Percentiles rank a stretch among this genome's conserved stretches.
These are phyloP conservation scores for Eira barbara DNA, from an alignment of 2,113 vertebrate genomes.

Conservation along the genomic window DNA sequence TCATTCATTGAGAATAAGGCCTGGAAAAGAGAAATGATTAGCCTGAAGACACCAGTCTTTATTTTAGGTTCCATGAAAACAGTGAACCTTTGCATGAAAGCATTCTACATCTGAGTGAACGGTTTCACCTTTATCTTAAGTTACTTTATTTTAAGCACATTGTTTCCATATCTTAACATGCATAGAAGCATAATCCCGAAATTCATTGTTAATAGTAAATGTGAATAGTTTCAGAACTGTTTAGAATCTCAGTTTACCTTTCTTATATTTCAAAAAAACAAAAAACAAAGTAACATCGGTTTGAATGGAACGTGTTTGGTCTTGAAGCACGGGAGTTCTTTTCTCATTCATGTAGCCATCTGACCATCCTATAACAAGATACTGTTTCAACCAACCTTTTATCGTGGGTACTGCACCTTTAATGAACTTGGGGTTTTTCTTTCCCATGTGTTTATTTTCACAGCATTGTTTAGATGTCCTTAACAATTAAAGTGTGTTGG, in stretches of 20 bases:
- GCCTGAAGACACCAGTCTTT: background rate
- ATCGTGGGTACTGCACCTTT: slow-evolving; percentile 84
- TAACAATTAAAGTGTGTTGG: slow-evolving; percentile 55
- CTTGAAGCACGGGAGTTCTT: slow-evolving; percentile 43
- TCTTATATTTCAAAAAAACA: slow-evolving; percentile 37
- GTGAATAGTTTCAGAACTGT: slow-evolving; percentile 51
- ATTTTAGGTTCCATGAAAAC: slow-evolving; percentile 19
- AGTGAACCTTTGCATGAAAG: slow-evolving; percentile 32
- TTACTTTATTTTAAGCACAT: slow-evolving; percentile 56
- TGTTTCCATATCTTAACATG: slow-evolving; percentile 60
- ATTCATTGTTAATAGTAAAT: slow-evolving; percentile 13
- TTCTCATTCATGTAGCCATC: slow-evolving; percentile 80
- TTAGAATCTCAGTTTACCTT: slow-evolving; percentile 56
- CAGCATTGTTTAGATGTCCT: slow-evolving; percentile 41
- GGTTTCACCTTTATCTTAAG: slow-evolving; percentile 53
- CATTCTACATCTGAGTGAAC: slow-evolving; percentile 62
- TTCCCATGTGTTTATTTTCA: slow-evolving; percentile 66
- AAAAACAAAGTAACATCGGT: background rate
- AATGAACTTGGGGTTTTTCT: slow-evolving; percentile 67
- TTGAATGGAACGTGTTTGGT: slow-evolving; percentile 47
- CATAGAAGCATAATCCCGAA: slow-evolving; percentile 35
- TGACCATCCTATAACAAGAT: slow-evolving; percentile 68
- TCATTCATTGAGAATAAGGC: slow-evolving; percentile 33
- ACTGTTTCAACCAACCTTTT: slow-evolving; percentile 69
- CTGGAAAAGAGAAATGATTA: background rate